These are phyloP conservation scores for Lacerta agilis DNA, from an alignment of 2,797 vertebrate species.

Conservation along the genomic window DNA sequence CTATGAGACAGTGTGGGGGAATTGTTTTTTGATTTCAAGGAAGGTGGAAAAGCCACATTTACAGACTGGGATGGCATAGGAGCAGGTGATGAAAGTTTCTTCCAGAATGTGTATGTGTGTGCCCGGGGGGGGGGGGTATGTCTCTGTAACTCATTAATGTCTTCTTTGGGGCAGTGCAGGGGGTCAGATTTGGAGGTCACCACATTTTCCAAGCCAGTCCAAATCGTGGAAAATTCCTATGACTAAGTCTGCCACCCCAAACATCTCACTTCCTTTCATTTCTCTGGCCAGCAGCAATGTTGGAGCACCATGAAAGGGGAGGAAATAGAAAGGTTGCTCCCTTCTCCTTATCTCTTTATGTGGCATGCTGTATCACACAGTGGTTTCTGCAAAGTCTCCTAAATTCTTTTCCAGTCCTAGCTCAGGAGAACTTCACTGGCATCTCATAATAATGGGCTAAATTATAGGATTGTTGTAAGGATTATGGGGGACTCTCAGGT, in stretches of 20 bases:
- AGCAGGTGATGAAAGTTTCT: too few species aligned
- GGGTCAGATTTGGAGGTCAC: not conserved
- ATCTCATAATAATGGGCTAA: not conserved
- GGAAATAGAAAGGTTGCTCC: not conserved
- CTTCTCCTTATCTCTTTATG: not conserved
- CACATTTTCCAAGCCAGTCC: not conserved
- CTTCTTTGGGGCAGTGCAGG: not conserved
- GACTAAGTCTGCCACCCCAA: not conserved
- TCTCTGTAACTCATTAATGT: not conserved
- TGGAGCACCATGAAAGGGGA: not conserved
- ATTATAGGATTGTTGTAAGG: not conserved
- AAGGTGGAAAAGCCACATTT: too few species aligned
- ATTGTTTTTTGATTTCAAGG: too few species aligned
- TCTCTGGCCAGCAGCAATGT: too few species aligned
- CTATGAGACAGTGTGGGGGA: too few species aligned
- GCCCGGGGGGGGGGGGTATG: too few species aligned
- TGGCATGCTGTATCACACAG: not conserved
- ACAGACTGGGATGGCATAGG: too few species aligned
- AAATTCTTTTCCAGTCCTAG: not conserved
- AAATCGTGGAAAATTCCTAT: not conserved
- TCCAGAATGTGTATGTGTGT: too few species aligned
- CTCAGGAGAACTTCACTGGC: not conserved
- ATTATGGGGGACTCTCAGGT: not conserved
- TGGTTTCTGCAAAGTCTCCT: not conserved
- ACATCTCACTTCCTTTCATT: not conserved